Evolutionary conservation across 2,113 vertebrate genomes (phyloP).

Genomic region (Charina bottae): DNA sequence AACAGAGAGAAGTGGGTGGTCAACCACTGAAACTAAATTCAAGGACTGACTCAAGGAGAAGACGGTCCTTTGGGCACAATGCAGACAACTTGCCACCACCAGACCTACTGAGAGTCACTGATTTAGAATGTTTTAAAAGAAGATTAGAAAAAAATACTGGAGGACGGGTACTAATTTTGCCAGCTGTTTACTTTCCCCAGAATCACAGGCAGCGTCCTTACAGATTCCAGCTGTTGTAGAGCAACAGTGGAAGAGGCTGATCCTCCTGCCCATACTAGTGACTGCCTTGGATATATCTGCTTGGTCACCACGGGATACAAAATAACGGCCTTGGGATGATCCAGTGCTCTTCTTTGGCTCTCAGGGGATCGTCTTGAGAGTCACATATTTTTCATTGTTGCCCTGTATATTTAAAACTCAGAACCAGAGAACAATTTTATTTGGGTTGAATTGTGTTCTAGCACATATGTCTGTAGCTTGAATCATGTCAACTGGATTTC

Average conservation of each 20-base stretch:
- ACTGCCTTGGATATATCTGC: neutral
- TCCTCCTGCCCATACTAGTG: too few relatives aligned
- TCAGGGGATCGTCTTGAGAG: too few relatives aligned
- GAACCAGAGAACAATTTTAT: neutral
- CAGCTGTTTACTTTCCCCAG: neutral
- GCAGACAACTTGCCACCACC: neutral
- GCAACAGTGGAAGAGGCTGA: too few relatives aligned
- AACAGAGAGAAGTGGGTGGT: neutral
- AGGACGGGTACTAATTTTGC: neutral
- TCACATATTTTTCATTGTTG: neutral
- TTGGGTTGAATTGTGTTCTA: neutral
- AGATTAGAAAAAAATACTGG: neutral
- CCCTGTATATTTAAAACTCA: too few relatives aligned
- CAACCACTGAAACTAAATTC: neutral
- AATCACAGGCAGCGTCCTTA: neutral
- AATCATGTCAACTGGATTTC: too few relatives aligned
- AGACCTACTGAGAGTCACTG: neutral
- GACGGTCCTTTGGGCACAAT: neutral
- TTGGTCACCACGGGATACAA: neutral
- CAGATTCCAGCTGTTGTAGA: neutral
- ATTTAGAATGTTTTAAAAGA: neutral
- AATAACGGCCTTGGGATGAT: neutral
- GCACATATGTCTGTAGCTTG: too few relatives aligned
- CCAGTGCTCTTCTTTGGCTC: neutral
- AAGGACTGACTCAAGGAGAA: neutral